Base-by-base conservation (phyloP, 1,140 invertebrate genomes). In the Stegodyphus mimosarum region DNA sequence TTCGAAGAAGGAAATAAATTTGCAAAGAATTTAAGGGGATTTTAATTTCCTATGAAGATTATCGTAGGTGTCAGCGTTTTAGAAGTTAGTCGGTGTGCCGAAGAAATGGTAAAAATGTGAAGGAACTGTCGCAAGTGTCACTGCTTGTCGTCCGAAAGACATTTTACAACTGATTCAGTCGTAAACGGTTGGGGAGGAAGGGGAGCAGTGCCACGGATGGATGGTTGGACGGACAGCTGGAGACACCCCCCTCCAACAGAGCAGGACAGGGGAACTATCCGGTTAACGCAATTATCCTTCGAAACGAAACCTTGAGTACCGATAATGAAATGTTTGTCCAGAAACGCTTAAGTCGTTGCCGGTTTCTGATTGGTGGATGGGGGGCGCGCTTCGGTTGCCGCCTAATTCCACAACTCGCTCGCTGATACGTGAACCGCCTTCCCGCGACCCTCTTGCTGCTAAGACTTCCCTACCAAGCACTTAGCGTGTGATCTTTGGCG, bases 251-350 rank as follows among this genome's bases (percentile, higher is more conserved):
- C 49, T 50, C 71, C 60, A 53, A 17, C 15, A 49, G 77, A 71
- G 66, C 33, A 60, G 77, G 63, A 72, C 75, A 60, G 52, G 70
- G 64, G 51, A 77, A 78, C 83, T 86, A 86, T 86, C 55, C 75
- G 83, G 83, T 86, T 86, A 86, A 86, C 83, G 83, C 75, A 86
- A 86, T 86, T 86, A 86, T 71, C 74, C 75, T 49, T 49, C 83
- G 66, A 52, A 63, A 60, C 75, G 74, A 71, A 77, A 64, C 83
- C 83, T 51, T 71, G 75, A 86, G 74, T 18, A 64, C 75, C 83
- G 64, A 77, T 86, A 86, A 86, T 86, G 83, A 86, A 86, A 86
- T 86, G 73, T 86, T 86, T 86, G 83, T 86, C 83, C 75, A 86
- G 67, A 85, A 86, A 78, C 83, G 83, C 83, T 84, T 84, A 84